Conservation (phyloP, 2,113 vertebrate genomes). For the Saccopteryx bilineata region DNA sequence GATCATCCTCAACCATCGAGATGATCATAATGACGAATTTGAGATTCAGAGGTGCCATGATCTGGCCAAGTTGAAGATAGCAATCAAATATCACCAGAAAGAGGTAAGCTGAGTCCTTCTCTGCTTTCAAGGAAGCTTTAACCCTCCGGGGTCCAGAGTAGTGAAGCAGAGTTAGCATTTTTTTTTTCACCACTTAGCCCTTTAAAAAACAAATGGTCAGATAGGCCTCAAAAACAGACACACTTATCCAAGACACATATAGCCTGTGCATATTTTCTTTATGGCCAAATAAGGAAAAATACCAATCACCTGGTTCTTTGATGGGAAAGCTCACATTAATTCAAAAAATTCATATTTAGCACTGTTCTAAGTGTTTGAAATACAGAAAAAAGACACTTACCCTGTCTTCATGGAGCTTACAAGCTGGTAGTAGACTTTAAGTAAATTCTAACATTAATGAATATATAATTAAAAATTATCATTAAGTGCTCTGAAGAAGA, state of each 20-base stretch:
- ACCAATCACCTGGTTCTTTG: not conserved
- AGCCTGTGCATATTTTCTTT: constrained; percentile 43
- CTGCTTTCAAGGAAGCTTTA: constrained; percentile 21
- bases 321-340: not conserved
- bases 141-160: not conserved
- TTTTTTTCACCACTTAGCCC: not conserved
- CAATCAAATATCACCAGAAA: constrained; percentile 99
- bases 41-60: constrained; percentile 96
- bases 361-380: not conserved
- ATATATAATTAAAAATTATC: constrained; percentile 13
- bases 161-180: not conserved
- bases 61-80: constrained; percentile 97
- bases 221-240: not conserved
- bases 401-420: not conserved
- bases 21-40: constrained; percentile 97
- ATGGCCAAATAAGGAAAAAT: not conserved
- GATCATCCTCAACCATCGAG: constrained; percentile 97
- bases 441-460: constrained; percentile 23
- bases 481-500: not conserved
- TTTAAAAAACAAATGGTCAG: constrained; percentile 10
- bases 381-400: not conserved
- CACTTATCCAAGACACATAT: constrained; percentile 2
- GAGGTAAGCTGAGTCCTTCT: constrained; percentile 91
- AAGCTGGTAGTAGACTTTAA: not conserved
- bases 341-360: constrained; percentile 1